Evolutionary conservation across 2,113 vertebrate species (phyloP).

Genomic region (Amblyornis subalaris): DNA sequence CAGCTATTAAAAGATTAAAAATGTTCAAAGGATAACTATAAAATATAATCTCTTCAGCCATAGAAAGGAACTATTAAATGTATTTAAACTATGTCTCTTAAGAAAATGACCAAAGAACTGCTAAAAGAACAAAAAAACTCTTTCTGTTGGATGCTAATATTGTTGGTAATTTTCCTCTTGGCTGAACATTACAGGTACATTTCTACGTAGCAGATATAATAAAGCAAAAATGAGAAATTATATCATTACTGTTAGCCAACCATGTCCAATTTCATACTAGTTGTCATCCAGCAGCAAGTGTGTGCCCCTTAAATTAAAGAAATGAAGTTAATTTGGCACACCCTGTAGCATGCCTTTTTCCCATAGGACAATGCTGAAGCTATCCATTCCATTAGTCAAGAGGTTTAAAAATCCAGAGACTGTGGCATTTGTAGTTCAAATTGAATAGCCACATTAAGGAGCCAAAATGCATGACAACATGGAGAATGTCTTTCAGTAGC

Average conservation of each 20-base stretch:
- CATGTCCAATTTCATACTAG: neutral
- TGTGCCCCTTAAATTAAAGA: neutral
- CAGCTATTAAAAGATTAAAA: constrained; percentile 49
- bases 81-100: constrained; percentile 7
- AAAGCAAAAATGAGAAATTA: constrained; percentile 17
- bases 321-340: neutral
- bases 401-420: neutral
- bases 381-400: neutral
- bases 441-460: constrained; percentile 8
- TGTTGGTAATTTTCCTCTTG: neutral
- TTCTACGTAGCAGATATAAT: constrained; percentile 3
- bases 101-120: neutral
- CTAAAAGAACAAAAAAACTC: neutral
- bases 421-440: neutral
- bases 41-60: neutral
- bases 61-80: neutral
- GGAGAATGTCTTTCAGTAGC: neutral
- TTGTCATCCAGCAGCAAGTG: neutral
- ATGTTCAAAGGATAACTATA: constrained; percentile 31
- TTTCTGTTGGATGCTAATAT: neutral
- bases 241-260: neutral
- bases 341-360: neutral
- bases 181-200: neutral
- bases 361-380: neutral
- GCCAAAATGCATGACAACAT: constrained; percentile 3